A percentile compares a stretch with the other conserved stretches of the same genome.
phyloP scores from a whole-genome alignment of 1,140 invertebrate species.

The Orius insidiosus region DNA sequence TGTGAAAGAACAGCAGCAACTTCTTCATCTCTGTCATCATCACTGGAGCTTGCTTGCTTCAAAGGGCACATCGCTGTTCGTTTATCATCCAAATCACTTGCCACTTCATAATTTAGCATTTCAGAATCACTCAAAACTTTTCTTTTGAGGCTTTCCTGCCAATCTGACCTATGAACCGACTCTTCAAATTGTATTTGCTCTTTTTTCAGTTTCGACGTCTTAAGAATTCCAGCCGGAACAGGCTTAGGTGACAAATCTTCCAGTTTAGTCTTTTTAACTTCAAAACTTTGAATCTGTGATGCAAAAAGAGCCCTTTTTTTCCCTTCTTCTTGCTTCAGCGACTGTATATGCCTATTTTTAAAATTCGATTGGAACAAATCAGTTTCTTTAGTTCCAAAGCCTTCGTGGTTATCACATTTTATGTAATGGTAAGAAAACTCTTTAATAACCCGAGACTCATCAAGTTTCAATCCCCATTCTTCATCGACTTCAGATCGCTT shows the following conservation, averaged over 20 bases:
- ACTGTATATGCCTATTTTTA: conserved; percentile 24
- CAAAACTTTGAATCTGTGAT: no score
- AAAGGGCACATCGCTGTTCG: no score
- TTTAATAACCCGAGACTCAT: conserved; percentile 28
- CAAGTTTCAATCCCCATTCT: conserved; percentile 26
- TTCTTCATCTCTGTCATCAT: conserved; percentile 23
- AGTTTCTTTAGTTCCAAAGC: conserved; percentile 8
- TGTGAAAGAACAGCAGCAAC: conserved; percentile 24
- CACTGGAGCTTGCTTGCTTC: conserved; percentile 11
- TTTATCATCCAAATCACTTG: no score
- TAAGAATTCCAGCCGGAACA: no score
- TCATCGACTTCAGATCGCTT: conserved; percentile 16
- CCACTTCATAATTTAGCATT: conserved; percentile 31
- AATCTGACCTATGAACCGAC: no score
- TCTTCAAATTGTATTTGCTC: background rate
- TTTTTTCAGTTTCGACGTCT: no score
- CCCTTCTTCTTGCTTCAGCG: conserved; percentile 35
- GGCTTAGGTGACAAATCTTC: no score
- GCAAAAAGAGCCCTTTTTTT: conserved; percentile 26
- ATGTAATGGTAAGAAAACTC: conserved; percentile 32
- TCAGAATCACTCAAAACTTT: conserved; percentile 34
- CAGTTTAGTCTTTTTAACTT: no score
- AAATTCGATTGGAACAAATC: background rate
- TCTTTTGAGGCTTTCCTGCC: no score
- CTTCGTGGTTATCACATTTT: conserved; percentile 24